Base-by-base conservation (phyloP, 2,888 invertebrate genomes). In the Diplolepis rosae region DNA sequence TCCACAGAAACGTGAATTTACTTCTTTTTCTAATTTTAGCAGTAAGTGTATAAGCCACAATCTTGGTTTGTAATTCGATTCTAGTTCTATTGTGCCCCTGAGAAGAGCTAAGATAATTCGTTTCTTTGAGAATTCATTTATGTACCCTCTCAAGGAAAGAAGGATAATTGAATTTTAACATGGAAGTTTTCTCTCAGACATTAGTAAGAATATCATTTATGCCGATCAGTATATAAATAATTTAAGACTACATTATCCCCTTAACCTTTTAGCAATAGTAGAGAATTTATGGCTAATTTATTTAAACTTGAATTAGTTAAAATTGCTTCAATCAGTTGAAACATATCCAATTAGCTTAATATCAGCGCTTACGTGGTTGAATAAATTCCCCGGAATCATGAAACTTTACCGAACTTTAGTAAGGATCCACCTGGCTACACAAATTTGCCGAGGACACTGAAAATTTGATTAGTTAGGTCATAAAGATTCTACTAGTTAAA, bases 41-140 rank as follows among this genome's bases (percentile, higher is more conserved):
- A 52, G 52, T 52, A 28, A 52, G 28, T 50, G 50, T 52, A n/a
- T 52, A 30, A 52, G 52, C 28, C 52, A 52, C 28, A 52, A 52
- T 52, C 28, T 30, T 28, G 6, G 27, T 15, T 52, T 28, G 28
- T 28, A 52, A 52, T n/a, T n/a, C 9, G 52, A 52, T 52, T 52
- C 27, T n/a, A 9, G 27, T 52, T 15, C 52, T 52, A 28, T 28
- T 7, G 52, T n/a, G 6, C 52, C 28, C 7, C 27, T 52, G 52
- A 52, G 52, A 52, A 52, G 52, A 52, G 28, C 52, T 28, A 52
- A 52, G 28, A 27, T 15, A 52, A 52, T 52, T 15, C 27, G 28
- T 52, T 30, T 15, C 28, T 13, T 7, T 5, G 52, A 28, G 27
- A 52, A 52, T 52, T 27, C 52, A 52, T 52, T 52, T 28, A 15